These are phyloP conservation scores for Yoshiicerus persimilis DNA, from an alignment of 1,140 invertebrate genomes.

Conservation along the genomic window DNA sequence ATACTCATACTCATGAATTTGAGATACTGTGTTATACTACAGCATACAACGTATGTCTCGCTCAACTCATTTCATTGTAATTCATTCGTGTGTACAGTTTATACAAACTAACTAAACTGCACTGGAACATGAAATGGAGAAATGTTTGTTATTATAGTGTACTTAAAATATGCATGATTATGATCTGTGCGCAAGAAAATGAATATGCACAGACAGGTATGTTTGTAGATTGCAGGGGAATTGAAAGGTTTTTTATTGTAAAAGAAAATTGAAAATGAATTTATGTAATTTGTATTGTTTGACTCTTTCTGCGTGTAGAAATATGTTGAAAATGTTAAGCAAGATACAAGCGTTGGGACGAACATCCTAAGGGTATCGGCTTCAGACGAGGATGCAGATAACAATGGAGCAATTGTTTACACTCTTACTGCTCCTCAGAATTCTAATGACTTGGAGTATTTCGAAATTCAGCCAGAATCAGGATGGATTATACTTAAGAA, in stretches of 20 bases:
- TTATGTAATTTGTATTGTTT: background rate
- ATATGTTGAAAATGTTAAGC: constrained; percentile 95
- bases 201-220: too few relatives aligned
- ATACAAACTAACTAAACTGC: background rate
- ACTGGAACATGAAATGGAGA: background rate
- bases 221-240: background rate
- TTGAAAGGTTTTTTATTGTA: background rate
- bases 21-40: background rate
- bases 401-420: constrained; percentile 92
- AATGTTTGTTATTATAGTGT: background rate
- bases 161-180: background rate
- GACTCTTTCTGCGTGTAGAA: constrained; percentile 64
- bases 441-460: constrained; percentile 85
- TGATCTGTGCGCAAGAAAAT: background rate
- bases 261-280: background rate
- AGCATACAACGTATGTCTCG: background rate
- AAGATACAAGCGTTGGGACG: constrained; percentile 92
- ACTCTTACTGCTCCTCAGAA: constrained; percentile 82
- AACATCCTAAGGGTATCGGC: constrained; percentile 91
- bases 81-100: background rate
- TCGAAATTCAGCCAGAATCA: constrained; percentile 76
- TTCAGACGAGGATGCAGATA: constrained; percentile 92
- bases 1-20: background rate
- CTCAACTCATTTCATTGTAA: background rate
- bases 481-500: constrained; percentile 94